Evolutionary conservation across 2,797 vertebrate genomes (phyloP).

Genomic region (Enteromius trimaculatus): DNA sequence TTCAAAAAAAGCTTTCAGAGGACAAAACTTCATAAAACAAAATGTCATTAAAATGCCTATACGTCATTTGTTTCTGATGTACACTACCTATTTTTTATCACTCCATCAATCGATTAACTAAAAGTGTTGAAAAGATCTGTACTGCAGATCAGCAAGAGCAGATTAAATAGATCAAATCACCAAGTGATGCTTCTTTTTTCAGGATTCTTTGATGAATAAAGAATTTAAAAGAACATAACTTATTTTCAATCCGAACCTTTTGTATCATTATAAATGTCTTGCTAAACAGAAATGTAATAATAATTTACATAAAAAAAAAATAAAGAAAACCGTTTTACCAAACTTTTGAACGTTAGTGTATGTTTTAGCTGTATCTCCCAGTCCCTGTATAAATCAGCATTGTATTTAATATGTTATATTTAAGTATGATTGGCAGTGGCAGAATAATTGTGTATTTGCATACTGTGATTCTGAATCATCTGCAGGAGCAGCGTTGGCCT

Average conservation of each 20-base stretch:
- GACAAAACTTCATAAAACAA: background rate
- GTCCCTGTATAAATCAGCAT: background rate
- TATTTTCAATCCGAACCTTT: background rate
- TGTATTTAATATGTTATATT: background rate
- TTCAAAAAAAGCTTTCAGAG: background rate
- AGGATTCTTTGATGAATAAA: background rate
- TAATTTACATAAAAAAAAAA: background rate
- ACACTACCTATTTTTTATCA: background rate
- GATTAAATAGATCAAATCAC: background rate
- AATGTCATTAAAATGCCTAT: background rate
- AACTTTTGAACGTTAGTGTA: background rate
- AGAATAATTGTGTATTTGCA: background rate
- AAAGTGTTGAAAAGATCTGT: background rate
- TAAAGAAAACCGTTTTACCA: too few species aligned
- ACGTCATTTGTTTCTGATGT: background rate
- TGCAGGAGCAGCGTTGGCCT: background rate
- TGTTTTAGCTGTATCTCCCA: background rate
- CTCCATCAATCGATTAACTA: background rate
- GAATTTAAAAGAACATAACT: background rate
- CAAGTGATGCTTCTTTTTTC: background rate
- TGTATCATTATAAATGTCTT: background rate
- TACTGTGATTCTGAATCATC: constrained; percentile 10
- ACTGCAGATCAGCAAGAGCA: background rate
- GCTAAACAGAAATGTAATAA: background rate
- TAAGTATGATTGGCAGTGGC: background rate